Conservation (phyloP, 1,140 invertebrate genomes). For the Leguminivora glycinivorella region DNA sequence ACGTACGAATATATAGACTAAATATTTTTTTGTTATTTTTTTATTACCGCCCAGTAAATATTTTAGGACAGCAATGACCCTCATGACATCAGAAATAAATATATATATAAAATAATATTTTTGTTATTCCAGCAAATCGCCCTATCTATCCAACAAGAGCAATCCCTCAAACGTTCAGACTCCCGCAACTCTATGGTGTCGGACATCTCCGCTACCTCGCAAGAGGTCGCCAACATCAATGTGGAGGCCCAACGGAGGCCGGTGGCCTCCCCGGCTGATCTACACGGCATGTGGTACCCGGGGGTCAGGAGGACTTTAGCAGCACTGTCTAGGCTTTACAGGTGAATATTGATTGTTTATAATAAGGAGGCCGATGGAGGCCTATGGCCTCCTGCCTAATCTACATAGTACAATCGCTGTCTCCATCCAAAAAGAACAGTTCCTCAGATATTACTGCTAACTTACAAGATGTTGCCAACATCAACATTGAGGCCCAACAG, state of each 20-base stretch:
- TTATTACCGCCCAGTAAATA: no score
- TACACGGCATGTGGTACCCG: conserved; percentile 99
- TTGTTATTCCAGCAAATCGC: conserved; percentile 83
- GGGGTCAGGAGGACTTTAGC: conserved; percentile 96
- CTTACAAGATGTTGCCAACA: conserved; percentile 82
- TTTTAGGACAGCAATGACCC: no score
- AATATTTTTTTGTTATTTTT: no score
- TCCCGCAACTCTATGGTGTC: conserved; percentile 85
- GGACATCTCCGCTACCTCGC: conserved; percentile 80
- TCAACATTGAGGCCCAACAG: conserved; percentile 71
- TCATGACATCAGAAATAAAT: no score
- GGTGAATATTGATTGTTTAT: background rate
- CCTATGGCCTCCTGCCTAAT: no score
- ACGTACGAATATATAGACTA: no score
- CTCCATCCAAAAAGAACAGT: conserved; percentile 84
- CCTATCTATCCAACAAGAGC: conserved; percentile 84
- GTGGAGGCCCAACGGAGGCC: conserved; percentile 58
- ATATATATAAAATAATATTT: background rate
- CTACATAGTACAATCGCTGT: no score
- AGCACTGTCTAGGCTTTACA: conserved; percentile 95
- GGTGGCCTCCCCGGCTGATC: conserved; percentile 92
- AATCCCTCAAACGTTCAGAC: conserved; percentile 81
- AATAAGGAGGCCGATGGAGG: no score
- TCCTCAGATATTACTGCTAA: conserved; percentile 81
- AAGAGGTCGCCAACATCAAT: conserved; percentile 83